Evolutionary conservation across 2,113 vertebrate species (phyloP).

Genomic region (Prunella fulvescens): DNA sequence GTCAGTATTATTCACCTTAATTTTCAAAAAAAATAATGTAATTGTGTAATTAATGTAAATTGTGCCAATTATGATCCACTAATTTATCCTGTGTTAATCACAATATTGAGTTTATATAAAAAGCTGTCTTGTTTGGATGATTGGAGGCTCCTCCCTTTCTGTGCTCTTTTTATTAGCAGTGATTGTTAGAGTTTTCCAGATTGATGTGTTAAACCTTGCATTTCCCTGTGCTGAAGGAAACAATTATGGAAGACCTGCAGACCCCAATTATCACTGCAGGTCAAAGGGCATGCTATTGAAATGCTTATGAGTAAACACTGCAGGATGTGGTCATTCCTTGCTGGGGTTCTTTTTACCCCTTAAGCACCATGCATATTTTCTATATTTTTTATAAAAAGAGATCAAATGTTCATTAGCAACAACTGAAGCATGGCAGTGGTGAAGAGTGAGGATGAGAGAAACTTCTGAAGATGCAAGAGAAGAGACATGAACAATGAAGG

Average conservation of each 20-base stretch:
- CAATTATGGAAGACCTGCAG: background rate
- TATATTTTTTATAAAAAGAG: background rate
- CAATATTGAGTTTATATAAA: background rate
- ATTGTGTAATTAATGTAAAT: background rate
- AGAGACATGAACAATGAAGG: background rate
- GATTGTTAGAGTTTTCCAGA: background rate
- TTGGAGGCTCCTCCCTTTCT: background rate
- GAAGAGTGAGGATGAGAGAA: background rate
- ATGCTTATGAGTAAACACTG: background rate
- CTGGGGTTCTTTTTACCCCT: background rate
- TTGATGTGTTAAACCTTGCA: background rate
- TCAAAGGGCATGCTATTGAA: background rate
- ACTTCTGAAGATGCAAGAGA: background rate
- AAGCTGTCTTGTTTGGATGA: background rate
- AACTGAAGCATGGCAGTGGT: background rate
- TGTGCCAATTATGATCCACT: background rate
- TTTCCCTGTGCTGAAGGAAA: background rate
- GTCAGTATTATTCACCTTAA: background rate
- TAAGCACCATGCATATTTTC: background rate
- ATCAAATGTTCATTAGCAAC: background rate
- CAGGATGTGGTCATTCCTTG: background rate
- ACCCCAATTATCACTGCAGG: background rate
- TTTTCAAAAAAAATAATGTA: background rate
- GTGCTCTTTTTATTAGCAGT: background rate
- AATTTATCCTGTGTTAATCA: background rate